phyloP scores from a whole-genome alignment of 1,140 invertebrate species.

The Agrilus planipennis region DNA sequence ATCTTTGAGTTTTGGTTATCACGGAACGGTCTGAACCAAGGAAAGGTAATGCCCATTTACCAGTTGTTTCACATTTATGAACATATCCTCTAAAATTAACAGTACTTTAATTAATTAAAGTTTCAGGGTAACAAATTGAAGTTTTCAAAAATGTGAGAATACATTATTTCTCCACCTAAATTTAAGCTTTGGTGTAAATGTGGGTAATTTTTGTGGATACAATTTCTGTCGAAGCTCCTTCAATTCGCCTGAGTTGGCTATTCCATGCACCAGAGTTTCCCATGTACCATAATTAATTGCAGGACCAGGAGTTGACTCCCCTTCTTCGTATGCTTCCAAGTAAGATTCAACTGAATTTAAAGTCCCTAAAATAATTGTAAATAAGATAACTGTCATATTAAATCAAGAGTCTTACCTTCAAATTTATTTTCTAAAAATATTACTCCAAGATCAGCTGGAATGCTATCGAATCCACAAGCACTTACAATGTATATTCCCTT shows the following conservation, averaged over 20 bases:
- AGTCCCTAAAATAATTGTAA: no score
- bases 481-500: constrained; percentile 73
- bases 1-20: constrained; percentile 60
- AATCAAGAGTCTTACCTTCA: constrained; percentile 44
- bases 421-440: constrained; percentile 64
- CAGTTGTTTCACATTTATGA: constrained; percentile 46
- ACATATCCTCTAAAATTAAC: constrained; percentile 41
- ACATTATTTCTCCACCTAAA: constrained; percentile 31
- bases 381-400: constrained; percentile 15
- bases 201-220: constrained; percentile 50
- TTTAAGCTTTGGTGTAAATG: constrained; percentile 47
- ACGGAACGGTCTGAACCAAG: constrained; percentile 70
- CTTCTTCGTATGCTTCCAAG: constrained; percentile 35
- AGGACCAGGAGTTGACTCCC: constrained; percentile 20
- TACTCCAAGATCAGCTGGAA: constrained; percentile 79
- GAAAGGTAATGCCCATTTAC: constrained; percentile 65
- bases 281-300: constrained; percentile 66
- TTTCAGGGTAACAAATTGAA: not conserved
- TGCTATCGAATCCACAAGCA: constrained; percentile 83
- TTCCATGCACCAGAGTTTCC: constrained; percentile 65
- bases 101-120: constrained; percentile 2
- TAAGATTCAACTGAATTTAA: constrained; percentile 69
- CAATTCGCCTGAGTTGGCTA: constrained; percentile 52
- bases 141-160: not conserved
- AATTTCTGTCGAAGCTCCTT: constrained; percentile 48